Evolutionary conservation across 2,888 invertebrate genomes (phyloP), one percentile per base, ranked within the genome.

Genomic region (Nowickia ferox): DNA sequence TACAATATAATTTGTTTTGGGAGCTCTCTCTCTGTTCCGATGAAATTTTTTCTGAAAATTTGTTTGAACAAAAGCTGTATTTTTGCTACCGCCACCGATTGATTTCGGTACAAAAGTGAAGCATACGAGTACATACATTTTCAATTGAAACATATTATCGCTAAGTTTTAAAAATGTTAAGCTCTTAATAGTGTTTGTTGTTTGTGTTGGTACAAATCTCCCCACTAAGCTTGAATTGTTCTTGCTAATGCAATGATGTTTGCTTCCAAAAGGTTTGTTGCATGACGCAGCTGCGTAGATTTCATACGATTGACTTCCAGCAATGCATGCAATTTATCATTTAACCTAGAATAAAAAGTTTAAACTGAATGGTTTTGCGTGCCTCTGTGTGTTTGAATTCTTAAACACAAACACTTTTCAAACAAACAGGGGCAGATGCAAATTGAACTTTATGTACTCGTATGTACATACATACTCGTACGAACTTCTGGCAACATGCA

Each of bases 281-380:
- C 83, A 86, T 86, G 86, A 86, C 75, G 75, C 86, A 86, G 86
- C 83, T 86, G 86, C 86, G 86, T 86, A 83, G 77, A 82, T 74
- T 85, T 86, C 72, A 61, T 79, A 55, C 65, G 72, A 75, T 83
- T 83, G 86, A 83, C 86, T 86, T 79, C 71, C 83, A 86, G 86
- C 86, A 71, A 79, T 83, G 83, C 86, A 86, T 86, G 86, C 86
- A 71, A 86, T 86, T 86, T 83, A 86, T 86, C 82, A 86, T 82
- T 83, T 76, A 79, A 79, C 75, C 55, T 51, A 68, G 71, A 63
- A 72, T 38, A 61, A 15, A 66, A 77, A 46, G 38, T 30, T 53
- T 48, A 2, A 44, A 42, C 17, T n/a, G 57, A 53, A 55, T 48
- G n/a, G 17, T 13, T 59, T 30, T 40, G 15, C 9, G 4, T 72